These are phyloP conservation scores for Probosciger aterrimus DNA, from an alignment of 2,113 vertebrate species.

Conservation along the genomic window DNA sequence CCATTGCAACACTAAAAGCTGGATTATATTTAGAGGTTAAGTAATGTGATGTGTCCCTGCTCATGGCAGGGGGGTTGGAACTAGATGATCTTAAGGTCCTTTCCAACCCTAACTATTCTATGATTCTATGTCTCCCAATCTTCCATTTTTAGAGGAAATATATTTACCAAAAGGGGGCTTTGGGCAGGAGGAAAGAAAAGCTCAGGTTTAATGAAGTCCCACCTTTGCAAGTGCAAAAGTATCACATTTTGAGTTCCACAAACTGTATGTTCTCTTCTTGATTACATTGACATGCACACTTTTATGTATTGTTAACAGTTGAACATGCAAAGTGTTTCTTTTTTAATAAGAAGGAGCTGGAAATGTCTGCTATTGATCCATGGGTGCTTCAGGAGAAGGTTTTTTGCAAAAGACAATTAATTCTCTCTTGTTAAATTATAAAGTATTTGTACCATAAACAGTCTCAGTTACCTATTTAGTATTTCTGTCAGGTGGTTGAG, in stretches of 20 bases:
- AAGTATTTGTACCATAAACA: background rate
- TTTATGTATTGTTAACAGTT: background rate
- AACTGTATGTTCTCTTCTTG: rapidly evolving
- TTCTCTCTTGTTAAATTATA: background rate
- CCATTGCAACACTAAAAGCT: background rate
- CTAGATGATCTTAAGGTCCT: background rate
- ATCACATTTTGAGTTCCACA: background rate
- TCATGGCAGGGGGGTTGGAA: background rate
- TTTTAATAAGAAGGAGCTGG: background rate
- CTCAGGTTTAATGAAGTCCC: background rate
- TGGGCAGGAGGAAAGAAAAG: background rate
- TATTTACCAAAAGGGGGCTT: background rate
- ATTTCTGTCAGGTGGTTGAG: background rate
- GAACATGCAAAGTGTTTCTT: background rate
- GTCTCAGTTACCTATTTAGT: background rate
- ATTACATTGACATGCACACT: no score
- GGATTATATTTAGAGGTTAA: background rate
- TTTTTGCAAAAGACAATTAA: background rate
- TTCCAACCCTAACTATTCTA: background rate
- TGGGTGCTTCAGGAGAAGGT: background rate
- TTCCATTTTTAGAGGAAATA: background rate
- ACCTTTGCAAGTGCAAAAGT: background rate
- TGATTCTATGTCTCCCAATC: background rate
- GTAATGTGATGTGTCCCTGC: background rate
- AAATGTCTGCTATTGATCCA: background rate